Evolutionary conservation across 1,140 invertebrate genomes (phyloP), one percentile per base, ranked within the genome.

Genomic region (Thaumetopoea pityocampa): DNA sequence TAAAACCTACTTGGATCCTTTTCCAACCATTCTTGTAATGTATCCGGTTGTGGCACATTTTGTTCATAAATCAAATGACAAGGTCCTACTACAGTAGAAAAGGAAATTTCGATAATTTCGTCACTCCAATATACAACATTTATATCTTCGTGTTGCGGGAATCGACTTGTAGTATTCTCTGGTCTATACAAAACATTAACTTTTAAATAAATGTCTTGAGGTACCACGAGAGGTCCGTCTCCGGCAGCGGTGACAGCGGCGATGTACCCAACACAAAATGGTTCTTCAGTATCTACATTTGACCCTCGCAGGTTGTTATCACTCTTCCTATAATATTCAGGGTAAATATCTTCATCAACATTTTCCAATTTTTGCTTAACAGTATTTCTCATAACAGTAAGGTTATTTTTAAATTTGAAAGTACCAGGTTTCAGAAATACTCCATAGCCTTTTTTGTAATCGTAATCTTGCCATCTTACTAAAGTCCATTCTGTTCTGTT

Each of bases 81-180:
- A 5, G 67, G 67, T 2, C 81, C 83, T 3, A 69, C 63, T 2
- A 85, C 78, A 2, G 57, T 29, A 3, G 82, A 74, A 55, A 85
- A 85, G 0, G 79, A 58, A 1, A 86, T 52, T 53, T 85, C 85
- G 22, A 74, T 84, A 87, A 92, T 87, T 87, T 94, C 92, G 14
- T 93, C 86, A 28, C 89, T 92, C 91, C 92, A 94, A 72, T 92
- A 96, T 0, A 95, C 61, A 23, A 92, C 71, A 68, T 94, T 95
- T 4, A 94, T 62, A 71, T 95, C 92, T 26, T 88, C 77, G 37
- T 91, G 88, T 42, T 90, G 84, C 1, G 87, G 86, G 26, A 86
- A 69, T 32, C 87, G 86, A 48, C 87, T 88, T 30, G 88, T 87
- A 4, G 92, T 95, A 61, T 95, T 91, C 80, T 95, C 92, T 1